Base-by-base conservation (phyloP, 2,888 invertebrate species). In the Diarsia rubi region DNA sequence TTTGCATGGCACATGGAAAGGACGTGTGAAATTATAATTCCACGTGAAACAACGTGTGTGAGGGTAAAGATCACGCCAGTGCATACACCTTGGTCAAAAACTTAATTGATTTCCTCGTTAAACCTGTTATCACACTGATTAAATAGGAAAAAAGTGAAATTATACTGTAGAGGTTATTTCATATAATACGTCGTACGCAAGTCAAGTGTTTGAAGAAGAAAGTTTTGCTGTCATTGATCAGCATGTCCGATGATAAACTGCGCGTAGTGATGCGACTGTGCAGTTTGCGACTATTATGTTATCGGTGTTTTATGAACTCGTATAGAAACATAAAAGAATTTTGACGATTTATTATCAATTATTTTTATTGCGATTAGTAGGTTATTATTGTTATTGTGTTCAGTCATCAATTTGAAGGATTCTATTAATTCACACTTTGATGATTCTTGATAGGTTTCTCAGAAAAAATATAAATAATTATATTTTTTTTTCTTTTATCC, bases 171-270 rank as follows among this genome's bases (percentile, higher is more conserved):
- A 66, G 16, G 2, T 79, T 75, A 84, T 82, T 77, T 66, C 59
- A 69, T 79, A 71, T 73, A 71, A 62, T 73, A 37, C 65, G 57
- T 63, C 44, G 74, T 79, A 70, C 57, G 49, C 63, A 74, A 66
- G 73, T 81, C 77, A 67, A 81, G 78, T 86, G 86, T 88, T 89
- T 88, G 83, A 77, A 85, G 86, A 88, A 84, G 92, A 91, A 92
- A 92, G 92, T 90, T 87, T 80, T 80, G 80, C 79, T 82, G 87
- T 86, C 88, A 88, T 88, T 87, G 87, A 91, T 88, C 90, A 88
- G 88, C 82, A 86, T 84, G 82, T 84, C 54, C 75, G 82, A 88
- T 88, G 88, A 87, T 89, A 86, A 88, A 85, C 79, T 73, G 78
- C 67, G 80, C 75, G 16, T 85, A 80, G 85, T 88, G 74, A 37